These are phyloP conservation scores for Acridotheres tristis DNA, from an alignment of 2,797 vertebrate genomes.

Conservation along the genomic window DNA sequence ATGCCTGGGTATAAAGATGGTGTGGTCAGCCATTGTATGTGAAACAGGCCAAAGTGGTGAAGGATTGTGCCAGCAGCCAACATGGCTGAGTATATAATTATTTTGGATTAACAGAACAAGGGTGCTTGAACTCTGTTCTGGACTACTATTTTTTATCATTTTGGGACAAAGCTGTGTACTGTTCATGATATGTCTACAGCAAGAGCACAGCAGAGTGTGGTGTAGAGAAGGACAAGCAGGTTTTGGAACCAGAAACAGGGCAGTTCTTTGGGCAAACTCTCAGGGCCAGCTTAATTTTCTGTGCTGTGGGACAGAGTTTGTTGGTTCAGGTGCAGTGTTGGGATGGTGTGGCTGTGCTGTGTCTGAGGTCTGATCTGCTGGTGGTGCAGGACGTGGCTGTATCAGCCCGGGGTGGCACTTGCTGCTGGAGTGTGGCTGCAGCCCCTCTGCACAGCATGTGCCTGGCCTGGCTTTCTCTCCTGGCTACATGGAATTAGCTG, in stretches of 20 bases:
- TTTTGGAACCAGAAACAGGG: neutral
- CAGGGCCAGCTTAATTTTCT: neutral
- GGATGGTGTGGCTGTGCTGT: neutral
- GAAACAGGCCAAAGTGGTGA: neutral
- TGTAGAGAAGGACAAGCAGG: neutral
- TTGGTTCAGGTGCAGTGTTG: neutral
- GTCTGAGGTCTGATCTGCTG: neutral
- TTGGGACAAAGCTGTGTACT: neutral
- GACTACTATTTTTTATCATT: neutral
- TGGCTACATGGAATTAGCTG: neutral
- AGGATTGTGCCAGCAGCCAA: neutral
- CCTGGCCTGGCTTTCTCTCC: neutral
- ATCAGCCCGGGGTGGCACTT: neutral
- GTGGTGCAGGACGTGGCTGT: neutral
- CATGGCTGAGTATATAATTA: neutral
- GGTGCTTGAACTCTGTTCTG: neutral
- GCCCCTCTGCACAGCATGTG: rapidly evolving
- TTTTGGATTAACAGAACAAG: neutral
- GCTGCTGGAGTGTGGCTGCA: neutral
- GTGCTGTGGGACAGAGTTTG: neutral
- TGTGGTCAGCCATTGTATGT: neutral
- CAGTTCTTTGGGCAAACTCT: neutral
- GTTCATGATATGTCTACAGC: neutral
- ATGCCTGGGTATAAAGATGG: neutral
- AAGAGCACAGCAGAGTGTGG: neutral